phyloP scores from a whole-genome alignment of 2,113 vertebrate species.

The Nycticryphes semicollaris region DNA sequence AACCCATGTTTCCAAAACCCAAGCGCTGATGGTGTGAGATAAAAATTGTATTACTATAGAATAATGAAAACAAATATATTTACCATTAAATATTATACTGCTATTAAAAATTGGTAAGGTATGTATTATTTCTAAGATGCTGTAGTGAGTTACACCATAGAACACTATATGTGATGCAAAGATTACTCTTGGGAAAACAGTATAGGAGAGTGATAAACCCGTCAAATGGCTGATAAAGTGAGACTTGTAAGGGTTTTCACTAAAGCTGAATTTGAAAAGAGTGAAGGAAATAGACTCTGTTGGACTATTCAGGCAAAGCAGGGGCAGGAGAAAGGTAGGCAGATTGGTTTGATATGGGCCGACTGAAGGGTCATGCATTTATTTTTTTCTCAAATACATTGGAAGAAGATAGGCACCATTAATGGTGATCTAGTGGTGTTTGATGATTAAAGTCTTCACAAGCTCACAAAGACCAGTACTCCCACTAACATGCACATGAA shows the following conservation, averaged over 20 bases:
- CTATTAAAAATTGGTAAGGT: background rate
- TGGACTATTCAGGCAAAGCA: background rate
- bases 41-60: background rate
- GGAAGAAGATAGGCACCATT: background rate
- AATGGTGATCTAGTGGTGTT: background rate
- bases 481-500: background rate
- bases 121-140: background rate
- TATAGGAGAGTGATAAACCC: background rate
- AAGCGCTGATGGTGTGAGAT: background rate
- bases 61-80: background rate
- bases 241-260: background rate
- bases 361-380: background rate
- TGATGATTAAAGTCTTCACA: background rate
- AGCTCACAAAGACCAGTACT: background rate
- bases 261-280: background rate
- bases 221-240: background rate
- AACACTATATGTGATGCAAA: background rate
- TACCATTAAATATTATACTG: background rate
- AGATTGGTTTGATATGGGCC: background rate
- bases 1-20: conserved; percentile 9
- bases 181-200: background rate
- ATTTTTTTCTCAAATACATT: background rate
- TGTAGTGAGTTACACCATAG: background rate
- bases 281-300: background rate
- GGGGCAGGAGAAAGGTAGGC: background rate